Evolutionary conservation across 1,140 invertebrate genomes (phyloP), one percentile per base, ranked within the genome.

Genomic region (Calosoma granatense): DNA sequence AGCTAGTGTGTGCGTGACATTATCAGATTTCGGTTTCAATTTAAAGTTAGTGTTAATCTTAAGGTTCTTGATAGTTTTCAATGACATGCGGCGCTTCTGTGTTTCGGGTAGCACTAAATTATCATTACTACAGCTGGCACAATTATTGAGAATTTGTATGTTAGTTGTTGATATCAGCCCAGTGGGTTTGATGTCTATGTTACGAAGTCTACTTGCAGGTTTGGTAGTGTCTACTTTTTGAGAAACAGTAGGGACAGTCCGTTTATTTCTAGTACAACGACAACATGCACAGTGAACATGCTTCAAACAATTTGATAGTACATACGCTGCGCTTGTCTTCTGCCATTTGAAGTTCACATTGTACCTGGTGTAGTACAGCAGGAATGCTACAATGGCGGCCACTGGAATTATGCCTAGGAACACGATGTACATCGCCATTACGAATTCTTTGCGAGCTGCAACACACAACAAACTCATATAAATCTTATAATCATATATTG

Each of bases 321-420:
- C 88, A 81, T 80, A 79, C 76, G 84, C 79, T 56, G 77, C 65
- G 51, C 79, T 73, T 3, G 82, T 77, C 65, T 86, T 86, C 69
- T 81, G 82, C 78, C 82, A 83, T 65, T 81, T 79, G 30, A 75
- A 72, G 19, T 80, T 75, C 6, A 82, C 70, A 65, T 85, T 84
- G 65, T 85, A 81, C 9, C 81, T 77, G 43, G 81, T 78, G 64
- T 88, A 87, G 78, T 91, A 93, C 11, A 83, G 68, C 2, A 87
- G 71, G 60, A 90, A 80, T 1, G 79, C 75, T 0, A 83, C 55
- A 1, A 90, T 64, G 0, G 83, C 76, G 12, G 83, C 59, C 51
- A 82, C 70, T 4, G 91, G 90, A 26, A 94, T 68, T 51, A 95
- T 83, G 3, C 88, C 82, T 59, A 94, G 77, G 77, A 95, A 92